Conservation (phyloP, 2,797 vertebrate genomes). For the Enteromius unitaeniatus region DNA sequence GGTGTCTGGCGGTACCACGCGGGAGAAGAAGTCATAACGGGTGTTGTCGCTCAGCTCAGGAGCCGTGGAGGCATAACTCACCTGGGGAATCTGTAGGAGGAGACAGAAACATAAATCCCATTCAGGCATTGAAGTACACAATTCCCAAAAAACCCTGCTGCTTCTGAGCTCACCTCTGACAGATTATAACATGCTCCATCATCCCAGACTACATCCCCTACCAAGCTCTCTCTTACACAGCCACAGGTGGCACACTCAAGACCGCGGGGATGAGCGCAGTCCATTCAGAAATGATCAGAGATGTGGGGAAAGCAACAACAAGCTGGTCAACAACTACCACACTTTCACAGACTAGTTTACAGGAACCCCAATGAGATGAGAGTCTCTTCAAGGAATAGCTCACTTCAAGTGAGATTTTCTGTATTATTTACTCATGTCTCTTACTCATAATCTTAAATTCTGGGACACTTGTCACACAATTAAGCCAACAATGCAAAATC, state of each 20-base stretch:
- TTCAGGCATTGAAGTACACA: conserved; percentile 44
- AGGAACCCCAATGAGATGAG: conserved; percentile 29
- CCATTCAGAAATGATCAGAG: conserved; percentile 51
- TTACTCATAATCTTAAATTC: too few species aligned
- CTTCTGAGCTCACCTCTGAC: conserved; percentile 44
- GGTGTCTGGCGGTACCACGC: conserved; percentile 88
- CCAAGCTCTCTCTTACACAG: too few species aligned
- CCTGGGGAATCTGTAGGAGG: conserved; percentile 84
- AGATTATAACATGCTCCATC: conserved; percentile 54
- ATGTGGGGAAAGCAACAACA: conserved; percentile 36
- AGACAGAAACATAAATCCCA: conserved; percentile 48
- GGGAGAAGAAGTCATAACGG: conserved; percentile 91
- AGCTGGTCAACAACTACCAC: conserved; percentile 42
- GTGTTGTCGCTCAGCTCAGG: conserved; percentile 90
- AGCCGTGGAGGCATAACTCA: conserved; percentile 90
- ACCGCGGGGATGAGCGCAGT: conserved; percentile 14
- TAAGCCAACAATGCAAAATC: not conserved
- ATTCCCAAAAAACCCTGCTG: conserved; percentile 32
- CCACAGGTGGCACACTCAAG: conserved; percentile 12
- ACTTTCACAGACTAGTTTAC: conserved; percentile 29
- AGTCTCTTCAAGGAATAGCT: conserved; percentile 23
- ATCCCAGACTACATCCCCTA: conserved; percentile 32
- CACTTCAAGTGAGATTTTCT: not conserved
- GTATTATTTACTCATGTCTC: conserved; percentile 10
- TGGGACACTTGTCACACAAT: not conserved